These are phyloP conservation scores for Hypotaenidia okinawae DNA, from an alignment of 2,797 vertebrate species.

Conservation along the genomic window DNA sequence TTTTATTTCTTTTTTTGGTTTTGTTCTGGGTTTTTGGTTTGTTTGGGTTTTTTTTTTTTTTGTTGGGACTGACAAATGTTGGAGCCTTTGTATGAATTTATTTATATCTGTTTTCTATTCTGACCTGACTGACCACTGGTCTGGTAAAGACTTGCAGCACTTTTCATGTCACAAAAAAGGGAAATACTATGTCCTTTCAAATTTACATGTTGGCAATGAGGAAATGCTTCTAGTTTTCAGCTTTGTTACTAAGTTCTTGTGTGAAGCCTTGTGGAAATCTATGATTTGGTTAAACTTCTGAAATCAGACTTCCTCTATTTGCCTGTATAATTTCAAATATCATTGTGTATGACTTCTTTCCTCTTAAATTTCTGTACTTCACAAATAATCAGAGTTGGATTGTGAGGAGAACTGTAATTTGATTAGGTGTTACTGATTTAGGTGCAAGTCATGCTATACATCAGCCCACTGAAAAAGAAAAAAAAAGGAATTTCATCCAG, in stretches of 20 bases:
- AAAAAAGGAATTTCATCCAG: not conserved
- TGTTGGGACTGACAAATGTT: not conserved
- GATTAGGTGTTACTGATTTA: not conserved
- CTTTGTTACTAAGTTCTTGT: not conserved
- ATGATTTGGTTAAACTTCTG: not conserved
- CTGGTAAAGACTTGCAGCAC: not conserved
- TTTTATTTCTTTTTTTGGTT: not conserved
- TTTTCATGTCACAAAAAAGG: not conserved
- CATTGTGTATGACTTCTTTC: not conserved
- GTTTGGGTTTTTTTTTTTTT: not conserved
- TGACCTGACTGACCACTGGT: not conserved
- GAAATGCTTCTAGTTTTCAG: not conserved
- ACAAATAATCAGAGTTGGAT: not conserved
- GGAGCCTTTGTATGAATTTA: not conserved
- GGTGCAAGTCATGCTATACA: accelerated
- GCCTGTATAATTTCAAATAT: not conserved
- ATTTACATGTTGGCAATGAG: accelerated
- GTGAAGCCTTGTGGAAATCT: not conserved
- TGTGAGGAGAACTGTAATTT: not conserved
- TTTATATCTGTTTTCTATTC: not conserved
- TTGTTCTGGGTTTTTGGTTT: not conserved
- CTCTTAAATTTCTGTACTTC: not conserved
- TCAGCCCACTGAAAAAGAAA: not conserved
- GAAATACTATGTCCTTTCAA: not conserved
- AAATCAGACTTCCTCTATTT: not conserved